phyloP scores from a whole-genome alignment of 2,888 invertebrate species.

The Dolomedes plantarius region DNA sequence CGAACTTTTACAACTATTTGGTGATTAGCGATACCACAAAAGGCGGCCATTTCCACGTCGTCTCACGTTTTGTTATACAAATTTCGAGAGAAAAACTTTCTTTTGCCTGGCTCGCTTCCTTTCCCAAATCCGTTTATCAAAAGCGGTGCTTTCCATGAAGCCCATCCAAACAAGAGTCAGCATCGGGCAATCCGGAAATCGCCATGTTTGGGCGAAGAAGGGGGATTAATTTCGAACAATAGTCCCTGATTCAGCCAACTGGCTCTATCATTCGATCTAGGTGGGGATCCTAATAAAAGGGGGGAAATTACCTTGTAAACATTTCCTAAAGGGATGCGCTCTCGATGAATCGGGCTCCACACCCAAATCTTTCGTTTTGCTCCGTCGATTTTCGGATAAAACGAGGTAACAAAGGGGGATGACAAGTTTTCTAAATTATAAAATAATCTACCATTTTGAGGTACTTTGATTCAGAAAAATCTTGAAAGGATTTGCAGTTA shows the following conservation, averaged over 20 bases:
- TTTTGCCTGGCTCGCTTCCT: conserved; percentile 53
- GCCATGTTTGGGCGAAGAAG: conserved; percentile 56
- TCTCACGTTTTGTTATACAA: conserved; percentile 68
- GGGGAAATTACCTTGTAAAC: conserved; percentile 68
- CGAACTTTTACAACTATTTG: conserved; percentile 14
- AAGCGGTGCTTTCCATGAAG: conserved; percentile 14
- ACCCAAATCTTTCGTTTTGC: conserved; percentile 30
- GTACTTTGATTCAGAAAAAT: too few relatives aligned
- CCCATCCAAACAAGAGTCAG: conserved; percentile 13
- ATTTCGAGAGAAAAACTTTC: conserved; percentile 46
- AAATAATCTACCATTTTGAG: not conserved
- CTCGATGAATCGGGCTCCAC: conserved; percentile 47
- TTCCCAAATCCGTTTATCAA: conserved; percentile 63
- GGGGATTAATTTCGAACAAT: conserved; percentile 67
- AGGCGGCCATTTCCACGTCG: conserved; percentile 7
- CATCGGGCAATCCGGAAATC: conserved; percentile 58
- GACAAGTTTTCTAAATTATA: not conserved
- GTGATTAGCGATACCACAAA: conserved; percentile 14
- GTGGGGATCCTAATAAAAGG: not conserved
- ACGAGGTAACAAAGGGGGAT: not conserved
- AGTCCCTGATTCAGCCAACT: conserved; percentile 38
- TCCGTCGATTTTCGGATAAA: conserved; percentile 17
- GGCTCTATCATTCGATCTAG: conserved; percentile 58
- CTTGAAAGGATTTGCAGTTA: too few relatives aligned
- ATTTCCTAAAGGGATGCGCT: conserved; percentile 65